A percentile compares a stretch with the other conserved stretches of the same genome.
Evolutionary conservation across 2,797 vertebrate species (phyloP).

Genomic region (Acanthurus tractus): DNA sequence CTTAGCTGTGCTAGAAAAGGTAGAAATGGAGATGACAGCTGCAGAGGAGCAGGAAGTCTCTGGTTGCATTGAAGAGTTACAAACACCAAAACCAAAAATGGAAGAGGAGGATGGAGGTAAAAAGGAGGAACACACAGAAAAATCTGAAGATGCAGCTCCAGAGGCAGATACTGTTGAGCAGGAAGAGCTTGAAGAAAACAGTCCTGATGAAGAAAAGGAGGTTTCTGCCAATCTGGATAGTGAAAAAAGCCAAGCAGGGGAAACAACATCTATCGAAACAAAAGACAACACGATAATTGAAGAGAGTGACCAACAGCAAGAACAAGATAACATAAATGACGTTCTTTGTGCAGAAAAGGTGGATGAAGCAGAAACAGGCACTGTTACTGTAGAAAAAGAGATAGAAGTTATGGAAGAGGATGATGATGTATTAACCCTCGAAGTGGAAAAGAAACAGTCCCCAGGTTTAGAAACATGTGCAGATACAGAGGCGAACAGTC

Average conservation of each 20-base stretch:
- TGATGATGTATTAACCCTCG: not conserved
- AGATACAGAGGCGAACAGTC: not conserved
- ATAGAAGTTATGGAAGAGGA: slow-evolving; percentile 28
- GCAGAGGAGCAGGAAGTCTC: not conserved
- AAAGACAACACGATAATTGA: not conserved
- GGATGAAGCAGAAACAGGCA: not conserved
- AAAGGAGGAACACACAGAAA: not conserved
- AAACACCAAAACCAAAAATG: not conserved
- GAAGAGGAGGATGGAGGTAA: not conserved
- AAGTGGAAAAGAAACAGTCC: not conserved
- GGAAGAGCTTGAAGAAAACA: slow-evolving; percentile 28
- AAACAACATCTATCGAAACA: slow-evolving; percentile 7
- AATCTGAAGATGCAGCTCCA: not conserved
- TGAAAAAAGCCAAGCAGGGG: slow-evolving; percentile 3
- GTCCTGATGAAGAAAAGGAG: slow-evolving; percentile 3
- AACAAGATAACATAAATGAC: not conserved
- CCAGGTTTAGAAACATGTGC: not conserved
- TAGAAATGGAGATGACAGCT: not conserved
- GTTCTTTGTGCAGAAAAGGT: not conserved
- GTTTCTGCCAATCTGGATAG: not conserved
- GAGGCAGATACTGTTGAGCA: not conserved
- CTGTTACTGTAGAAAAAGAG: not conserved
- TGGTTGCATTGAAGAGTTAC: slow-evolving; percentile 4
- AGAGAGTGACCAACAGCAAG: slow-evolving; percentile 19
- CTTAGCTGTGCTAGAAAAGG: not conserved